Conservation (phyloP, 2,888 invertebrate species). For the Ernsta delagoae region DNA sequence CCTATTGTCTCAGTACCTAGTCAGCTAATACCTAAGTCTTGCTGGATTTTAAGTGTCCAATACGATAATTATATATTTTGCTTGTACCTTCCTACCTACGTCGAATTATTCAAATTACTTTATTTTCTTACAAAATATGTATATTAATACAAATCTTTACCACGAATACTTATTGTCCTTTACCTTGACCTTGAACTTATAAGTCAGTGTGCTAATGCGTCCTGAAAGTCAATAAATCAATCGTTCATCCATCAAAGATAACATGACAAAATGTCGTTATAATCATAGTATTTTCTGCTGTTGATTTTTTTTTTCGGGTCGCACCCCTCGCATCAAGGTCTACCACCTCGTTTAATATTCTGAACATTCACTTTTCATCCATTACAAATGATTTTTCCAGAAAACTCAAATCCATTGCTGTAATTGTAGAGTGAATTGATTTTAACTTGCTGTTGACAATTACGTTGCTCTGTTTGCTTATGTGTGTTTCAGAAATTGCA, state of each 20-base stretch:
- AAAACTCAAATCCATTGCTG: constrained; percentile 35
- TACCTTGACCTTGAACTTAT: constrained; percentile 48
- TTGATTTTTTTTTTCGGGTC: constrained; percentile 27
- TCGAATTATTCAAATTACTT: too few species aligned
- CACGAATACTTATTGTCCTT: too few species aligned
- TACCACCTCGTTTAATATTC: constrained; percentile 32
- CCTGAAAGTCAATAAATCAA: constrained; percentile 37
- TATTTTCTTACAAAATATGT: too few species aligned
- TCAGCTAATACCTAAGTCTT: too few species aligned
- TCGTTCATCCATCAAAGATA: constrained; percentile 39
- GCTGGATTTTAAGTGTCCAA: too few species aligned
- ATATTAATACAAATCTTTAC: too few species aligned
- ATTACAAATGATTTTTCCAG: constrained; percentile 37
- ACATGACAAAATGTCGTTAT: constrained; percentile 50
- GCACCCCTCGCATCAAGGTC: constrained; percentile 15
- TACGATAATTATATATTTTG: too few species aligned
- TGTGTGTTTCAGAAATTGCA: constrained; percentile 8
- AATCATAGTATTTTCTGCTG: constrained; percentile 52
- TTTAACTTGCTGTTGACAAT: constrained; percentile 12
- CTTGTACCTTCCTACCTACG: too few species aligned
- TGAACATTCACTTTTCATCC: constrained; percentile 39
- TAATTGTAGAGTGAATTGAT: constrained; percentile 28
- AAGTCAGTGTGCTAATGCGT: constrained; percentile 19
- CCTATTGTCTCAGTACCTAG: too few species aligned
- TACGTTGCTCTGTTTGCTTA: neutral